phyloP scores from a whole-genome alignment of 2,797 vertebrate genomes.

The Aplochiton taeniatus region DNA sequence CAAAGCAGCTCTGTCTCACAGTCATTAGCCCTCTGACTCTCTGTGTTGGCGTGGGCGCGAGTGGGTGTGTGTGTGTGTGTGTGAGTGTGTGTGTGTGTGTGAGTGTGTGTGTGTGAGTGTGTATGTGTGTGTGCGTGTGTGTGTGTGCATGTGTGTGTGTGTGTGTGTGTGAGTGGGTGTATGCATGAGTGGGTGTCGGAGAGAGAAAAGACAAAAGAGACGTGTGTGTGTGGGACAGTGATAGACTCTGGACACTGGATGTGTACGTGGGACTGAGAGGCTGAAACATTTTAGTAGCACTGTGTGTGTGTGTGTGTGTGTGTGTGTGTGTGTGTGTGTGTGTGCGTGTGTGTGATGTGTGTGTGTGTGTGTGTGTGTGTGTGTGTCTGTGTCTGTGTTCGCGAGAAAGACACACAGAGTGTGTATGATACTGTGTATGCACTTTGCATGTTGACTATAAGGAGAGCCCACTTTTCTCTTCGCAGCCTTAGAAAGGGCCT shows the following conservation, averaged over 20 bases:
- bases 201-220: no score
- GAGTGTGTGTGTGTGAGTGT: slow-evolving; percentile 4
- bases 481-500: not conserved
- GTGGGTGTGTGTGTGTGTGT: slow-evolving; percentile 28
- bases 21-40: slow-evolving; percentile 45
- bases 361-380: no score
- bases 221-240: not conserved
- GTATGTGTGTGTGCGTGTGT: slow-evolving; percentile 9
- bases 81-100: slow-evolving; percentile 8
- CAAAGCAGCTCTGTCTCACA: slow-evolving; percentile 60
- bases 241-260: not conserved
- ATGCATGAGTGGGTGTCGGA: not conserved
- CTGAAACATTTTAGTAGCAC: not conserved
- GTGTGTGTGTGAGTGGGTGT: no score
- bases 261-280: not conserved
- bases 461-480: no score
- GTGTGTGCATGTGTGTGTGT: slow-evolving; percentile 22
- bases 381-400: no score
- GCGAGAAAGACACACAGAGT: no score
- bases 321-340: slow-evolving; percentile 12
- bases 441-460: no score
- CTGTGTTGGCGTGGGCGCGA: slow-evolving; percentile 27
- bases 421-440: no score
- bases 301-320: slow-evolving; percentile 8
- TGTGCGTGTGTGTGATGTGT: slow-evolving; percentile 5